Evolutionary conservation across 2,113 vertebrate genomes (phyloP).

Genomic region (Callionymus lyra): DNA sequence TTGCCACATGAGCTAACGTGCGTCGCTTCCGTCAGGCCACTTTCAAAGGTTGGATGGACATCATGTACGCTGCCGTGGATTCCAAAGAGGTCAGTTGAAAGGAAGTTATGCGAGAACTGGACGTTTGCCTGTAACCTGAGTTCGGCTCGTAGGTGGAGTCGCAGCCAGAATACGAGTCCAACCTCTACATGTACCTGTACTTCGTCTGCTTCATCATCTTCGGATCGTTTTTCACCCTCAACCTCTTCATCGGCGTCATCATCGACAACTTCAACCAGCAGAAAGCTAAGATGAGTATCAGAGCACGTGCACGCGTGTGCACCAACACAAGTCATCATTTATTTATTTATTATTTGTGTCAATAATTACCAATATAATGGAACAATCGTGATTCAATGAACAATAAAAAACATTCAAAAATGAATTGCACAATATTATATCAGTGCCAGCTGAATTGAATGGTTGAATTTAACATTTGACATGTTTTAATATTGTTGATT

Average conservation of each 20-base stretch:
- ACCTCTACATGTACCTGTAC: slow-evolving; percentile 53
- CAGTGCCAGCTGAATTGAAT: too few species aligned
- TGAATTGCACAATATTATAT: too few species aligned
- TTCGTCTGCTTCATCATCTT: slow-evolving; percentile 59
- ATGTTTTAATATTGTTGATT: too few species aligned
- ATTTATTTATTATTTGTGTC: background rate
- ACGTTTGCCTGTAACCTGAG: background rate
- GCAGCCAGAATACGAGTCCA: slow-evolving; percentile 44
- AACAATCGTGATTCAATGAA: too few species aligned
- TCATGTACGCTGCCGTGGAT: slow-evolving; percentile 91
- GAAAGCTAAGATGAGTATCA: slow-evolving; percentile 49
- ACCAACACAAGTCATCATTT: background rate
- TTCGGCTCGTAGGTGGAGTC: slow-evolving; percentile 27
- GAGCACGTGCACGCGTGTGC: background rate
- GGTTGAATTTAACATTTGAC: too few species aligned
- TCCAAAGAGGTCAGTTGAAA: slow-evolving; percentile 68
- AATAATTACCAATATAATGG: too few species aligned
- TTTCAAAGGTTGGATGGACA: slow-evolving; percentile 97
- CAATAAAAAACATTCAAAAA: too few species aligned
- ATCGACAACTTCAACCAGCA: slow-evolving; percentile 57
- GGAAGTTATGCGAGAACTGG: too few species aligned
- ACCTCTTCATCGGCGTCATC: slow-evolving; percentile 56
- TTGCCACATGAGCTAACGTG: too few species aligned
- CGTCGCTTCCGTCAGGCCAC: slow-evolving; percentile 81
- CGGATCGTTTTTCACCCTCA: slow-evolving; percentile 57